phyloP scores from a whole-genome alignment of 2,797 vertebrate genomes.

The Allobates femoralis region DNA sequence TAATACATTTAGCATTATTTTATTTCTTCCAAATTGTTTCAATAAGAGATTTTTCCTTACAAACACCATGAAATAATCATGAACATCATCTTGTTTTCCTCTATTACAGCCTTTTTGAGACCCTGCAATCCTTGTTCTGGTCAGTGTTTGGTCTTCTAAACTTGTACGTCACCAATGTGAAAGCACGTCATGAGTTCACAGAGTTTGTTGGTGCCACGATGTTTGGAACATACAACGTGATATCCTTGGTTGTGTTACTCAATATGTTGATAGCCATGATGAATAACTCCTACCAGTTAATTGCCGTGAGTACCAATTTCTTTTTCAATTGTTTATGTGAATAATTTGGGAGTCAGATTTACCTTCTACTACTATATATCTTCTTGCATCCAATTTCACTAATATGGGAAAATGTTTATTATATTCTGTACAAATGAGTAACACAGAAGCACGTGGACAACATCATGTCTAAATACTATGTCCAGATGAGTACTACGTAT shows the following conservation, averaged over 20 bases:
- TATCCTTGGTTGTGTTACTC: constrained; percentile 92
- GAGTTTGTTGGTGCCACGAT: constrained; percentile 95
- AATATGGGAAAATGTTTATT: no score
- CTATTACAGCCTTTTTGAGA: constrained; percentile 88
- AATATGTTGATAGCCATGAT: constrained; percentile 99
- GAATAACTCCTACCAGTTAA: constrained; percentile 99
- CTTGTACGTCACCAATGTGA: constrained; percentile 94
- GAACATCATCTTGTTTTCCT: not conserved
- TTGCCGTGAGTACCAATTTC: constrained; percentile 84
- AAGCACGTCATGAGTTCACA: constrained; percentile 93
- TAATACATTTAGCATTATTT: not conserved
- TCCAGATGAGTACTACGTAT: no score
- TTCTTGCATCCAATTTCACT: no score
- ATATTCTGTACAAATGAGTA: no score
- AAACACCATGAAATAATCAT: not conserved
- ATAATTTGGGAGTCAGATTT: not conserved
- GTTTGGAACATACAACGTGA: constrained; percentile 96
- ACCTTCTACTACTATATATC: no score
- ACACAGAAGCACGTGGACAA: no score
- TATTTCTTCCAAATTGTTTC: not conserved
- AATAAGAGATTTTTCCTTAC: not conserved
- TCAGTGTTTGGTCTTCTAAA: constrained; percentile 93
- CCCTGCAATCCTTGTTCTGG: constrained; percentile 96
- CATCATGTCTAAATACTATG: no score
- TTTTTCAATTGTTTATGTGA: not conserved